Base-by-base conservation (phyloP, 2,888 invertebrate genomes). In the Acleris laterana region DNA sequence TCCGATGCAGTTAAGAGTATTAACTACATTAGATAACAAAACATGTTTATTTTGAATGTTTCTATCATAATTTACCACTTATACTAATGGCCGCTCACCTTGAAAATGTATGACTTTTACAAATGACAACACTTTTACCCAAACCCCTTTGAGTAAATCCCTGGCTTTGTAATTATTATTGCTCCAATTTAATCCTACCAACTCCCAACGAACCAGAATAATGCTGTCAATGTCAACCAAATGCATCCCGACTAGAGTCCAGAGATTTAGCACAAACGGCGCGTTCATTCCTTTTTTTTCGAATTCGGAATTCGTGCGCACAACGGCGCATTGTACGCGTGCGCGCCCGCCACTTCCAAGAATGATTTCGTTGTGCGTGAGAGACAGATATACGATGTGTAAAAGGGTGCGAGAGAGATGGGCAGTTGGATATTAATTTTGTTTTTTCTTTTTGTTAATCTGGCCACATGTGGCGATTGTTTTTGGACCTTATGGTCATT, bases 401-500 rank as follows among this genome's bases (percentile, higher is more conserved):
- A 63, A 42, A 46, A 13, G 42, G 6, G 74, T n/a, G 42, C 58
- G 72, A 81, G 76, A 73, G 77, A 73, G 85, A 80, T 51, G 60
- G 73, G 67, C 58, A 70, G 22, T 69, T 77, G 78, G 77, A 84
- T 82, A 85, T 87, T 83, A 85, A 84, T 87, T 90, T 90, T 89
- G 79, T 89, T 90, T 17, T 90, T 90, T 90, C 88, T 89, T 89
- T 90, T 86, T 80, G 84, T 89, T 88, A 90, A 90, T 90, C 88
- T 86, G 89, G 85, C 92, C 92, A 91, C 92, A 93, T 92, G 91
- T 92, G 90, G 92, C 82, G 90, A 89, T 89, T 90, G 90, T 90
- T 89, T 88, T 87, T 84, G 89, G 92, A 90, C 91, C 91, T 88
- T 91, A 90, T 85, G 92, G 92, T 90, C 92, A 91, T 86, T 89